Evolutionary conservation across 35 echinoderm and acorn worm genomes (phyloP), one percentile per base, ranked within the genome.

Genomic region (Eucidaris tribuloides): DNA sequence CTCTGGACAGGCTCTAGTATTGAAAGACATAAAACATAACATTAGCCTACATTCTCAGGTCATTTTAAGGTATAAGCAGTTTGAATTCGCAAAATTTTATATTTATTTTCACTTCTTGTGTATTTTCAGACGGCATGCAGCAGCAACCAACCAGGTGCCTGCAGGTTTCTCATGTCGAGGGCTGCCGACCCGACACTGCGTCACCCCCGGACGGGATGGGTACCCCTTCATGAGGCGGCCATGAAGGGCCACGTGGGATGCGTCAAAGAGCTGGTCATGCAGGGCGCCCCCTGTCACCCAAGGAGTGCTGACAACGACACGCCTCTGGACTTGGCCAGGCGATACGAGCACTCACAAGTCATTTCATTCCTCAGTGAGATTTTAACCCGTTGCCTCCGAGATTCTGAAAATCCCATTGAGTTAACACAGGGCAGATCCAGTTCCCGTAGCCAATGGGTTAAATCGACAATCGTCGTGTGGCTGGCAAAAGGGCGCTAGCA

Each of bases 121-220:
- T n/a, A n/a, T 13, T 54, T 19, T 0, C 48, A 85, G 83, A 85
- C 65, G 29, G 83, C 83, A 20, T 86, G 90, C 36, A 65, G 78
- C 25, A 36, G 59, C 82, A 58, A 82, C 43, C 60, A 70, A 7
- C 44, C 20, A 1, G 28, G 27, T 19, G 72, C 70, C 28, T 86
- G 78, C 46, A 48, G 76, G 27, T 33, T 89, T 2, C 62, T 97
- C 5, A 44, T 97, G 15, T 58, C 78, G 42, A 62, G 77, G 6
- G 79, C 83, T 42, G 90, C 96, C 2, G 96, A 99, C 44, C 96
- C 96, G 3, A 99, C 96, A 31, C 86, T 85, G 9, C 71, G 96
- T 19, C 96, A 99, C 50, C 96, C 91, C 4, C 83, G 83, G 45
- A 99, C 96, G 2, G 96, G 96, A 2, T 99, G 96, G 96, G 96